Percentiles rank a stretch among this genome's conserved stretches.
These are phyloP conservation scores for Apotomis betuletana DNA, from an alignment of 2,888 invertebrate species.

Conservation along the genomic window DNA sequence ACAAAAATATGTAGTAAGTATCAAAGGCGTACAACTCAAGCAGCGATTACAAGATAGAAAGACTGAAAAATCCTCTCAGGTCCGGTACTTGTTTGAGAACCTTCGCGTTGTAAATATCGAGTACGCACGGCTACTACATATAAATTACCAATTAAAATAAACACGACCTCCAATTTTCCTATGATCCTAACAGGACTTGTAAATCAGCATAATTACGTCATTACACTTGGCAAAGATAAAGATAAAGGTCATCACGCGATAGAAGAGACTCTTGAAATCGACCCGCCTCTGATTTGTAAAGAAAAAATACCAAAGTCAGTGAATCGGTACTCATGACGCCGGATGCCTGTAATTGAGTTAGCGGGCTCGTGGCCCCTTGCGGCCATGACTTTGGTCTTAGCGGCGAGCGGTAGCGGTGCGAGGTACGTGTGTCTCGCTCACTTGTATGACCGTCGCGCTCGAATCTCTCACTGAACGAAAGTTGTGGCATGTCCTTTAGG, in stretches of 20 bases:
- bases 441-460: no score
- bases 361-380: constrained; percentile 60
- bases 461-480: no score
- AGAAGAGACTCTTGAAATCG: constrained; percentile 26
- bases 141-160: neutral
- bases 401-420: no score
- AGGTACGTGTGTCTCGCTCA: no score
- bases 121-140: no score
- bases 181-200: constrained; percentile 8
- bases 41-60: neutral
- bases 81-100: neutral
- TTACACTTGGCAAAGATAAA: constrained; percentile 14
- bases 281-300: constrained; percentile 50
- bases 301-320: constrained; percentile 61
- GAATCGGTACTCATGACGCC: constrained; percentile 71
- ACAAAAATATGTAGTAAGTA: no score
- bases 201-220: constrained; percentile 37
- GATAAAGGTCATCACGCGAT: constrained; percentile 26
- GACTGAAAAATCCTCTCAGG: neutral
- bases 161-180: neutral
- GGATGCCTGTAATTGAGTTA: constrained; percentile 77
- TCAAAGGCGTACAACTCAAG: no score
- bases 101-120: no score
- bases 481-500: neutral
- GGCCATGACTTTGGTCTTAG: no score